Conservation (phyloP, 2,888 invertebrate genomes). For the Epistrophe eligans region DNA sequence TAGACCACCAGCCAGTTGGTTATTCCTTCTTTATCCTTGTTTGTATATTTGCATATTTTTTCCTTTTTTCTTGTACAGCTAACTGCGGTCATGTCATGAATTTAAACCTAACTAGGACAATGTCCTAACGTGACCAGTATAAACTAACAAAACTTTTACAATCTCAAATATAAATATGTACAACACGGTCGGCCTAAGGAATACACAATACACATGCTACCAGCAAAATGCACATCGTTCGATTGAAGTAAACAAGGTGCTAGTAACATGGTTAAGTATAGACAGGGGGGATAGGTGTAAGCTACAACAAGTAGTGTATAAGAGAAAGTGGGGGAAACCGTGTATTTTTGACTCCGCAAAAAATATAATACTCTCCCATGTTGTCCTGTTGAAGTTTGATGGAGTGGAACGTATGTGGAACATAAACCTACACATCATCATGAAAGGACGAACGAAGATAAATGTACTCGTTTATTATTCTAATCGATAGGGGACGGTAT, state of each 20-base stretch:
- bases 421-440: constrained; percentile 13
- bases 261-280: constrained; percentile 50
- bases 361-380: not conserved
- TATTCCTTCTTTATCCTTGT: constrained; percentile 25
- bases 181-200: constrained; percentile 22
- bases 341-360: constrained; percentile 25
- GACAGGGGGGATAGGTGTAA: constrained; percentile 21
- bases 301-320: constrained; percentile 69
- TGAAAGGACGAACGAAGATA: constrained; percentile 31
- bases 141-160: constrained; percentile 36
- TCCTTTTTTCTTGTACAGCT: constrained; percentile 31
- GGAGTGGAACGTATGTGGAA: constrained; percentile 30
- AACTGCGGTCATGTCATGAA: constrained; percentile 74
- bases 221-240: constrained; percentile 61
- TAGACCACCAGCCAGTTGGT: constrained; percentile 27
- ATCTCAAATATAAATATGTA: constrained; percentile 8
- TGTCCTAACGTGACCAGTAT: constrained; percentile 73
- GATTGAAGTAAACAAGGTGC: constrained; percentile 45
- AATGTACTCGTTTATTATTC: constrained; percentile 54
- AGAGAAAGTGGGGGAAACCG: constrained; percentile 54
- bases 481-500: constrained; percentile 54
- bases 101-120: constrained; percentile 73
- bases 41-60: constrained; percentile 58
- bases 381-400: constrained; percentile 2
- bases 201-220: constrained; percentile 40